A percentile compares a stretch with the other conserved stretches of the same genome.
phyloP scores from a whole-genome alignment of 2,888 invertebrate species.

The Drosophila conformis region DNA sequence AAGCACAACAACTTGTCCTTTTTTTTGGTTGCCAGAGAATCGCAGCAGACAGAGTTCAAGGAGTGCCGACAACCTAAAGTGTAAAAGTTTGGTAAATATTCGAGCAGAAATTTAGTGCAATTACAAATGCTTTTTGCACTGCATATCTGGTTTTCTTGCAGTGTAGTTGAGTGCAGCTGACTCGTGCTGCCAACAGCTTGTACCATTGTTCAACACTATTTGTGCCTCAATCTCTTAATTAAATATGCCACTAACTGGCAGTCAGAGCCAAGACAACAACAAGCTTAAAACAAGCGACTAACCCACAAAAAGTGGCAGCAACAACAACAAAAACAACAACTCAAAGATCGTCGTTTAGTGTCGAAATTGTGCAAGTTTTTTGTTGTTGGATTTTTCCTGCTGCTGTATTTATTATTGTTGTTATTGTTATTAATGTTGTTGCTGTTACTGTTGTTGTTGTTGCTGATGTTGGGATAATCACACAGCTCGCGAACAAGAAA shows the following conservation, averaged over 20 bases:
- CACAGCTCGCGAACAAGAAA: slow-evolving; percentile 67
- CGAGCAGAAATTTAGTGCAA: too few species aligned
- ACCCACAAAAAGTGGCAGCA: slow-evolving; percentile 28
- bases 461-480: slow-evolving; percentile 58
- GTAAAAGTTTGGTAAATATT: not conserved
- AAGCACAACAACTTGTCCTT: slow-evolving; percentile 9
- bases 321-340: slow-evolving; percentile 26
- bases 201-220: slow-evolving; percentile 79
- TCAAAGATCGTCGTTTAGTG: slow-evolving; percentile 74
- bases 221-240: slow-evolving; percentile 82
- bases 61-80: not conserved
- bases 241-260: slow-evolving; percentile 78
- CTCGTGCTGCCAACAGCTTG: slow-evolving; percentile 72
- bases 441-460: slow-evolving; percentile 20
- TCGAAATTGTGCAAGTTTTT: slow-evolving; percentile 78
- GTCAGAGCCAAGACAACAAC: slow-evolving; percentile 29
- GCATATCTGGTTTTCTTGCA: slow-evolving; percentile 31
- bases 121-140: not conserved
- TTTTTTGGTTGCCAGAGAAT: not conserved
- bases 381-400: slow-evolving; percentile 26
- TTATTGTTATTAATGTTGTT: slow-evolving; percentile 29
- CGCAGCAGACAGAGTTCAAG: not conserved
- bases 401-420: slow-evolving; percentile 27
- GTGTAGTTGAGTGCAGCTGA: slow-evolving; percentile 48
- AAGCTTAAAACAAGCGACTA: slow-evolving; percentile 11